Evolutionary conservation across 1,140 invertebrate genomes (phyloP), one percentile per base, ranked within the genome.

Genomic region (Microvelia longipes): DNA sequence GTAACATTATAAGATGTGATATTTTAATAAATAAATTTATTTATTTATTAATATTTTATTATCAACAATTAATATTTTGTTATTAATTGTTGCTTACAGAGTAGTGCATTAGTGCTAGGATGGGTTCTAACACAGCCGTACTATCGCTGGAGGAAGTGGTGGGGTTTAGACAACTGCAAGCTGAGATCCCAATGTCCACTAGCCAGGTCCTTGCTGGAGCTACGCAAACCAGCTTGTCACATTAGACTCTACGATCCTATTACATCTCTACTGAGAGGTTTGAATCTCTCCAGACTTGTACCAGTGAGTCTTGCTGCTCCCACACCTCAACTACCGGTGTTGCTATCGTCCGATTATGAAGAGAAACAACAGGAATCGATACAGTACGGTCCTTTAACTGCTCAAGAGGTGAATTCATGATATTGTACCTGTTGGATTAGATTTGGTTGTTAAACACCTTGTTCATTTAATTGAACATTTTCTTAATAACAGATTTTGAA

Each of bases 61-160:
- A 28, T 66, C 2, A 28, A 26, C 28, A 27, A 27, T 66, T 66
- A 26, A 27, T 28, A 66, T 66, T 26, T n/a, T 66, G 1, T 66
- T 5, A 28, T 24, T 63, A n/a, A 63, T n/a, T n/a, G n/a, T n/a
- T n/a, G n/a, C n/a, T 67, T 71, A 50, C 27, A 71, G 70, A 71
- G 70, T 29, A 61, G 67, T 69, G 68, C 70, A 2, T 24, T 71
- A 30, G 70, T 66, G 1, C 35, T 71, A n/a, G 70, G 61, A 28
- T 69, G 62, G 66, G 28, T 68, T 1, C 65, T 71, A 14, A 68
- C 30, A 28, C 70, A 69, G 19, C 62, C 67, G 25, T 64, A 64
- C 24, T 69, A 25, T 61, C 66, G 67, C 15, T 66, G 28, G 35
- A 67, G 50, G 61, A n/a, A 28, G 24, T 65, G 68, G 67, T 66